phyloP scores from a whole-genome alignment of 2,797 vertebrate genomes.

The Pagetopsis macropterus region DNA sequence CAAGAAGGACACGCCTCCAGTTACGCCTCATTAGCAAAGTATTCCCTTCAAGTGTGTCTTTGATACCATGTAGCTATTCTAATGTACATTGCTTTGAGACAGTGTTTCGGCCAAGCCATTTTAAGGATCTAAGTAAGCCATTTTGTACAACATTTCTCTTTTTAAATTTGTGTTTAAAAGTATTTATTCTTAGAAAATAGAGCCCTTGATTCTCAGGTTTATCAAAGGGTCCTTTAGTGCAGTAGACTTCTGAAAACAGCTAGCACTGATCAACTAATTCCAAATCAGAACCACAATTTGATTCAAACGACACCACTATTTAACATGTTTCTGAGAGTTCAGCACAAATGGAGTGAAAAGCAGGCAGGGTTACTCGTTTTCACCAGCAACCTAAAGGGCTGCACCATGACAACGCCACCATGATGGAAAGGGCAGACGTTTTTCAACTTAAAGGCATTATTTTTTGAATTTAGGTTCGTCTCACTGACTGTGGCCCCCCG shows the following conservation, averaged over 20 bases:
- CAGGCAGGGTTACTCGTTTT: slow-evolving; percentile 55
- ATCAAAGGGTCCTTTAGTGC: slow-evolving; percentile 51
- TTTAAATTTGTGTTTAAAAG: background rate
- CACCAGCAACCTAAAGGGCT: slow-evolving; percentile 77
- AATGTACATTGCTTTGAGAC: slow-evolving; percentile 37
- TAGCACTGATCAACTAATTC: slow-evolving; percentile 14
- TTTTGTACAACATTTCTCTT: slow-evolving; percentile 44
- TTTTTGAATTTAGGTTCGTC: slow-evolving; percentile 1
- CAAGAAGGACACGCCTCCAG: slow-evolving; percentile 27
- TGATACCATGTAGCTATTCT: slow-evolving; percentile 32
- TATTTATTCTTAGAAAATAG: slow-evolving; percentile 17
- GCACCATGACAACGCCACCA: slow-evolving; percentile 33
- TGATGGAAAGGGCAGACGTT: background rate
- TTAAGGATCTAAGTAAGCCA: slow-evolving; percentile 61
- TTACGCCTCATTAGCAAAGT: slow-evolving; percentile 33
- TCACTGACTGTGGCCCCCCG: slow-evolving; percentile 59
- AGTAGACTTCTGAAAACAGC: slow-evolving; percentile 47
- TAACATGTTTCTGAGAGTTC: slow-evolving; percentile 10
- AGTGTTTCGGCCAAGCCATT: slow-evolving; percentile 56
- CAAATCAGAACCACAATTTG: slow-evolving; percentile 10
- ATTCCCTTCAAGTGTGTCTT: slow-evolving; percentile 29
- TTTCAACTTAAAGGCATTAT: background rate
- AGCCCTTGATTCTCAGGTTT: slow-evolving; percentile 47
- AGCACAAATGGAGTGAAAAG: slow-evolving; percentile 31
- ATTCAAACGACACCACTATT: background rate